Evolutionary conservation across 1,140 invertebrate species (phyloP).

Genomic region (Drosophila subpulchrella): DNA sequence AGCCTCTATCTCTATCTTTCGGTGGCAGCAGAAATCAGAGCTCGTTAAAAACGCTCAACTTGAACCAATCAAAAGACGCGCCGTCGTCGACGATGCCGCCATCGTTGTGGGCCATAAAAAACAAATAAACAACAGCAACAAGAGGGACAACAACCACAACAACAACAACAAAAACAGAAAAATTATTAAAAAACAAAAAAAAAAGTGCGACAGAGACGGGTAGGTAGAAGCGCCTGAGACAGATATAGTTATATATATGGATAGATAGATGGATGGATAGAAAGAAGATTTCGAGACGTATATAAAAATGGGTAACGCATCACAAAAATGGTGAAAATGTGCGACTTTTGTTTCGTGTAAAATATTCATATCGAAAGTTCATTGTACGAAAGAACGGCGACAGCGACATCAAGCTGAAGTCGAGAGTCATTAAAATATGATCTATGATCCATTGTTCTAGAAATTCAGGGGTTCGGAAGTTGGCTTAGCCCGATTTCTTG

Average conservation of each 20-base stretch:
- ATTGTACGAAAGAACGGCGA: slow-evolving; percentile 63
- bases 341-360: slow-evolving; percentile 33
- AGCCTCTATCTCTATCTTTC: slow-evolving; percentile 35
- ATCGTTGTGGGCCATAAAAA: slow-evolving; percentile 64
- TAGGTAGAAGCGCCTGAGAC: background rate
- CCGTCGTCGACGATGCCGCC: slow-evolving; percentile 52
- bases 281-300: slow-evolving; percentile 47
- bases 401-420: slow-evolving; percentile 17
- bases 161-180: background rate
- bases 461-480: slow-evolving; percentile 33
- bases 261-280: slow-evolving; percentile 12
- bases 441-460: slow-evolving; percentile 81
- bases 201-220: slow-evolving; percentile 24
- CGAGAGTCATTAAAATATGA: slow-evolving; percentile 74
- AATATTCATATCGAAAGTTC: slow-evolving; percentile 74
- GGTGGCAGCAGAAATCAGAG: slow-evolving; percentile 71
- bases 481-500: slow-evolving; percentile 11
- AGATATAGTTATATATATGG: background rate
- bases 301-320: slow-evolving; percentile 56
- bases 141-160: too few species aligned
- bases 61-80: slow-evolving; percentile 83
- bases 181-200: slow-evolving; percentile 64
- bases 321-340: slow-evolving; percentile 58
- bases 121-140: slow-evolving; percentile 49
- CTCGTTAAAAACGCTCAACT: slow-evolving; percentile 76